Evolutionary conservation across 1,140 invertebrate species (phyloP), one percentile per base, ranked within the genome.

Genomic region (Cydia strobilella): DNA sequence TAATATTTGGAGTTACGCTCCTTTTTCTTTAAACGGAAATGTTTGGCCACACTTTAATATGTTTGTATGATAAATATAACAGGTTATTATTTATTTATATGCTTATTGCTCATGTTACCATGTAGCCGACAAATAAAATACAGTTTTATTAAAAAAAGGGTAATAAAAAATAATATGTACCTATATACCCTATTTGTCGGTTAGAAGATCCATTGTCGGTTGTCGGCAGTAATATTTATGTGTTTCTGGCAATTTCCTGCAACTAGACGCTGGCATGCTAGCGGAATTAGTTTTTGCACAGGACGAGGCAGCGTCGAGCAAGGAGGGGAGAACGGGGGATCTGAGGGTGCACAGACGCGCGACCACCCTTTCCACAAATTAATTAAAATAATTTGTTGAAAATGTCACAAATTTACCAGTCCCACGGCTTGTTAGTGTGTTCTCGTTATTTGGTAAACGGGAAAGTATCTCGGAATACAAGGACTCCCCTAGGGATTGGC

Each of bases 351-450:
- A 25, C 63, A 66, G 63, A n/a, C 71, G 71, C 45, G 39, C 48
- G 42, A 54, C 72, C 45, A 35, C 72, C 76, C 71, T 63, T 42
- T 77, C 75, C 75, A 79, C 76, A 78, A 78, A 79, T 81, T 81
- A 81, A 81, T 81, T 81, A 81, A 81, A 81, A 81, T 81, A 79
- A 81, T 78, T 79, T 77, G 74, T 77, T 77, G 76, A 35, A 77
- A 78, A 81, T 74, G 78, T 78, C 76, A 78, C 72, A 75, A 79
- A 81, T 78, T 45, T 75, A 77, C n/a, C 69, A 75, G 59, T 48
- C 65, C 65, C 73, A 35, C 59, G 72, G 74, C 74, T 74, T 73
- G 76, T 76, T 76, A 74, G 63, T 73, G 51, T 62, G 48, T 72
- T 76, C 54, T 73, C 74, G 75, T 72, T 66, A 69, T 69, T 75